Evolutionary conservation across 2,888 invertebrate species (phyloP), one percentile per base, ranked within the genome.

Genomic region (Alcis repandata): DNA sequence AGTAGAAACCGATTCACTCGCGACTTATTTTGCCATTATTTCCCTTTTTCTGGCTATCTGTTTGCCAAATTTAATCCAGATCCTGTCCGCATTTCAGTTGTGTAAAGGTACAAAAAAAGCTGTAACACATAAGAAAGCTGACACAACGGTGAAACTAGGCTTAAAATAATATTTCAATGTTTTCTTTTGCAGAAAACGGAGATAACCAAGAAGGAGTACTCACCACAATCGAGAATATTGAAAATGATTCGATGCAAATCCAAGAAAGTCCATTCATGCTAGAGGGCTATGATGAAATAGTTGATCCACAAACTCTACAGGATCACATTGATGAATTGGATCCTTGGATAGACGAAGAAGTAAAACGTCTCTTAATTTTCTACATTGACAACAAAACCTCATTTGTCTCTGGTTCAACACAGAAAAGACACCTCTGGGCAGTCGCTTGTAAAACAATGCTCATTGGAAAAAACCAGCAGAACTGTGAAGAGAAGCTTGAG

Each of bases 371-470:
- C 0, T 75, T 93, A n/a, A 76, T 86, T 36, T 92, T 93, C 72
- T 92, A 87, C 60, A 80, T 82, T 60, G 93, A 93, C 63, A 93
- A 92, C 46, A 92, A 91, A 77, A 79, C 85, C n/a, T 81, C 84
- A 4, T 92, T 92, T 53, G 69, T 83, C 2, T 83, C 77, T 10
- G 87, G 87, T 0, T 68, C 78, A 4, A 83, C 88, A 1, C 86
- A 86, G 63, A 87, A 82, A 51, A 83, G 79, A 63, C 87, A 91
- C 66, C 73, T 92, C 6, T 93, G 92, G 93, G 79, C 85, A 0
- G 86, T 92, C 0, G 91, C 90, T 0, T 92, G 92, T 59, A 91
- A 88, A 64, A 91, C 91, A 6, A 90, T 91, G 86, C 74, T 93
- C 0, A 63, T 80, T 0, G 85, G 82, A 0, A 92, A 88, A 76